Conservation (phyloP, 2,797 vertebrate species). For the Eptatretus atami region DNA sequence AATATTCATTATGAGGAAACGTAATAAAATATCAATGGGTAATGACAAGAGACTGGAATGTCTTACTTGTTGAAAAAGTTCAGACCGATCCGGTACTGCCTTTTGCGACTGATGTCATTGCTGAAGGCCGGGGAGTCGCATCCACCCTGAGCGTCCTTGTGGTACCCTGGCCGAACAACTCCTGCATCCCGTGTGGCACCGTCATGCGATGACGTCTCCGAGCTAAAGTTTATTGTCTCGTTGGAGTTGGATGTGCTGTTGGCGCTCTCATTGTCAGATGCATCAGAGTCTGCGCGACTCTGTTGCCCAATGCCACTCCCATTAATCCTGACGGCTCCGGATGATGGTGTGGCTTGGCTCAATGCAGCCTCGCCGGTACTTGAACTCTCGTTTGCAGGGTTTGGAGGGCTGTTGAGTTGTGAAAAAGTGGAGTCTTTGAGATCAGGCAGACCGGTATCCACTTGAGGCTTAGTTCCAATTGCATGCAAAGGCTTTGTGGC, state of each 20-base stretch:
- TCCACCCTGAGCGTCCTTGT: conserved; percentile 87
- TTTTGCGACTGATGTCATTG: conserved; percentile 70
- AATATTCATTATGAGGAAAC: too few species aligned
- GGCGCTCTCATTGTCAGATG: conserved; percentile 84
- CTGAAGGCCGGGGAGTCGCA: conserved; percentile 95
- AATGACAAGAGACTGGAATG: background rate
- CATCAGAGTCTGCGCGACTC: conserved; percentile 85
- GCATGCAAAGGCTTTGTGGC: background rate
- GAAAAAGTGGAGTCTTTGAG: conserved; percentile 46
- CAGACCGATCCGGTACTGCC: conserved; percentile 78
- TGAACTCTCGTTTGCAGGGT: conserved; percentile 21
- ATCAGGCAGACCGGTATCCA: conserved; percentile 50
- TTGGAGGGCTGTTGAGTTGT: conserved; percentile 54
- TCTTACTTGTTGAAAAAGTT: conserved; percentile 97
- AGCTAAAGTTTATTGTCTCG: conserved; percentile 89
- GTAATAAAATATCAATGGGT: too few species aligned
- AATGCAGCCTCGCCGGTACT: conserved; percentile 30
- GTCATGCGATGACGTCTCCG: conserved; percentile 69
- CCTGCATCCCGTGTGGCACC: conserved; percentile 59
- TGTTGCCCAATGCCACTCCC: conserved; percentile 48
- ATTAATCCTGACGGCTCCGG: conserved; percentile 14
- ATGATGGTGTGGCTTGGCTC: background rate
- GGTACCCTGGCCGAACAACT: conserved; percentile 82
- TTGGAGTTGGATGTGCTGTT: conserved; percentile 96
- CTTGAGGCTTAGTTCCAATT: conserved; percentile 13